These are phyloP conservation scores for Tupaia chinensis DNA, from an alignment of 2,113 vertebrate genomes.

Conservation along the genomic window DNA sequence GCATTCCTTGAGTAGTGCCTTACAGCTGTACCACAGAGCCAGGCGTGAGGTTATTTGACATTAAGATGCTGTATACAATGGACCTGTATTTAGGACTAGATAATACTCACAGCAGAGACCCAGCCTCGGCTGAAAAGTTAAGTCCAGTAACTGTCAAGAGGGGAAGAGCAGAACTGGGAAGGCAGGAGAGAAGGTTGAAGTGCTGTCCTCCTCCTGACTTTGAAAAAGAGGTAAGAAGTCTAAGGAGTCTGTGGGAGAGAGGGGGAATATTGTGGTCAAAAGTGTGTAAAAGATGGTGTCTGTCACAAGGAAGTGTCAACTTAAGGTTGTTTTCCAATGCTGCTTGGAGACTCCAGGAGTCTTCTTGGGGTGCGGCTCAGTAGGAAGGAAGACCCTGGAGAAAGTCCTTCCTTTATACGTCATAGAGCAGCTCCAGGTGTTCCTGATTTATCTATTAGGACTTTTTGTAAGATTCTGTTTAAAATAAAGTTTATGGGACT, in stretches of 20 bases:
- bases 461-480: slow-evolving; percentile 46
- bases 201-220: background rate
- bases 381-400: background rate
- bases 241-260: background rate
- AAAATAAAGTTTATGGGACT: slow-evolving; percentile 21
- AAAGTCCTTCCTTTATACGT: background rate
- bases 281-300: background rate
- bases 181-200: background rate
- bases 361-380: background rate
- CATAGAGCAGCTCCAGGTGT: background rate
- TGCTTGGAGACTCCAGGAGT: background rate
- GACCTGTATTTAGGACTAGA: background rate
- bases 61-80: background rate
- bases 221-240: background rate
- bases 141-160: background rate
- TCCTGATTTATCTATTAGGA: background rate
- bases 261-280: background rate
- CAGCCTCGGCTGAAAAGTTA: background rate
- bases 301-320: background rate
- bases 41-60: background rate
- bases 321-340: background rate
- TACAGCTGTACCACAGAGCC: too few relatives aligned
- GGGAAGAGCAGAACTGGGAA: background rate
- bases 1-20: too few relatives aligned
- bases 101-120: background rate